These are phyloP conservation scores for Hirtodrosophila histrioides DNA, from an alignment of 2,888 invertebrate genomes.

Conservation along the genomic window DNA sequence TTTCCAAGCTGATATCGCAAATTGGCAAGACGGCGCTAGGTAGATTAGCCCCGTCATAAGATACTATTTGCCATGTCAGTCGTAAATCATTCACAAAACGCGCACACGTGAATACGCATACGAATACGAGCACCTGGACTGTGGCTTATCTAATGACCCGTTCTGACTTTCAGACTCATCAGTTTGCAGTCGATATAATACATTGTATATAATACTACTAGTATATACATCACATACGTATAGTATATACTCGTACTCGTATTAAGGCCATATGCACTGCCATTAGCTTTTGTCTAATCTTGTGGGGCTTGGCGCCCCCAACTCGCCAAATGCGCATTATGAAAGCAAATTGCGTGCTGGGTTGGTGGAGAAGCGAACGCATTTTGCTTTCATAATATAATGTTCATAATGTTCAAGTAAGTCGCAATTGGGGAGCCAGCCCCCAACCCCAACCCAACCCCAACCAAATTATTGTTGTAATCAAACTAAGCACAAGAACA, in stretches of 20 bases:
- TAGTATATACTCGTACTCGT: slow-evolving; percentile 5
- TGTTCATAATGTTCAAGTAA: slow-evolving; percentile 28
- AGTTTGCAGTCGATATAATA: slow-evolving; percentile 2
- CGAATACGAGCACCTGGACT: background rate
- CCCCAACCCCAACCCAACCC: slow-evolving; percentile 2
- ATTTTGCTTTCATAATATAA: slow-evolving; percentile 35
- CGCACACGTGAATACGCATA: slow-evolving; percentile 58
- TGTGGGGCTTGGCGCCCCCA: slow-evolving; percentile 35
- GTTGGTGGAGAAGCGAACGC: slow-evolving; percentile 13
- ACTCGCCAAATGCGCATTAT: slow-evolving; percentile 59
- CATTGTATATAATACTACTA: background rate
- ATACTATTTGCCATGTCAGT: slow-evolving; percentile 51
- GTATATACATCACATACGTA: slow-evolving; percentile 13
- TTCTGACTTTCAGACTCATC: slow-evolving; percentile 45
- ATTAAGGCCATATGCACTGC: slow-evolving; percentile 36
- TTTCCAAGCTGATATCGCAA: slow-evolving; percentile 40
- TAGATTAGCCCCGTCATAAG: slow-evolving; percentile 25
- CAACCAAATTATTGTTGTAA: slow-evolving; percentile 56
- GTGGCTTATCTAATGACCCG: slow-evolving; percentile 68
- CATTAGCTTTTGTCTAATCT: slow-evolving; percentile 67
- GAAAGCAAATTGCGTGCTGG: slow-evolving; percentile 57
- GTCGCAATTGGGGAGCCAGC: slow-evolving; percentile 49
- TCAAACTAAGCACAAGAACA: slow-evolving; percentile 52
- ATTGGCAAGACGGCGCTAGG: slow-evolving; percentile 43
- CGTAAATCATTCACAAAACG: slow-evolving; percentile 71